These are phyloP conservation scores for Sceloporus tristichus DNA, from an alignment of 2,113 vertebrate genomes.

Conservation along the genomic window DNA sequence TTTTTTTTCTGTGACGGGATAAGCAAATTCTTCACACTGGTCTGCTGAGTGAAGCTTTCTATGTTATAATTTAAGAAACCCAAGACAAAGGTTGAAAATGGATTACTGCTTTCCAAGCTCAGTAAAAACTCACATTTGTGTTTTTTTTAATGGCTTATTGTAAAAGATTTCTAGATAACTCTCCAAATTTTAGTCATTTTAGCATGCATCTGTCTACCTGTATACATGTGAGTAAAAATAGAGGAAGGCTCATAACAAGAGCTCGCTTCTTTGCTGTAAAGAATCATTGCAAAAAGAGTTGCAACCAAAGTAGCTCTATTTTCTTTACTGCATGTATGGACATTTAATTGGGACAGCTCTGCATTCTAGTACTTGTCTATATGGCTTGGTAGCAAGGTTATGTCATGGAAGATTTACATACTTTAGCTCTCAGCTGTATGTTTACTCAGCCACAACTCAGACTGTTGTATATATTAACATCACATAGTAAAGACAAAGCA, in stretches of 20 bases:
- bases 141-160: neutral
- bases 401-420: neutral
- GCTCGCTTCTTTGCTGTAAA: too few species aligned
- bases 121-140: neutral
- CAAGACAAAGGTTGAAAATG: neutral
- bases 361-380: neutral
- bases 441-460: conserved; percentile 18
- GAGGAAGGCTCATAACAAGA: neutral
- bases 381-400: neutral
- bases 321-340: fast-evolving
- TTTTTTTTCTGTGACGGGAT: too few species aligned
- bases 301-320: fast-evolving
- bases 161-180: neutral
- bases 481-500: neutral
- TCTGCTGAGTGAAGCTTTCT: neutral
- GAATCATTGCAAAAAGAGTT: neutral
- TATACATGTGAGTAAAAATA: neutral
- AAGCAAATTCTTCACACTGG: too few species aligned
- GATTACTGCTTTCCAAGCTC: neutral
- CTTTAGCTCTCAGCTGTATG: neutral
- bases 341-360: neutral
- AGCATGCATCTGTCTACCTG: neutral
- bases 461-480: neutral
- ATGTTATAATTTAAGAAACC: neutral
- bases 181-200: neutral